These are phyloP conservation scores for Netelia melanura DNA, from an alignment of 2,888 invertebrate species.

Conservation along the genomic window DNA sequence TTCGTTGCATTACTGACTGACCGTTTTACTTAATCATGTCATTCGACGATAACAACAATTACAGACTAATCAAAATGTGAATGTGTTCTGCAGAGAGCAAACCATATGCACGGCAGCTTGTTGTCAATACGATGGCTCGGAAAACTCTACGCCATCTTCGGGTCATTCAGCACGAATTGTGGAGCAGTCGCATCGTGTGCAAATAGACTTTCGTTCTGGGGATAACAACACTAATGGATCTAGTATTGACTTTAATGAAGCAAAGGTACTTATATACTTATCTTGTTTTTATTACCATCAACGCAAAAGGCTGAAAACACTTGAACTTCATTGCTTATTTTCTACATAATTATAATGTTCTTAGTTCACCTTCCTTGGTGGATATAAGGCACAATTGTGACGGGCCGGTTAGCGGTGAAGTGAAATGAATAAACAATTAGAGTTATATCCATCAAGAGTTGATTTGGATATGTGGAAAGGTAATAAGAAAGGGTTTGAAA, in stretches of 20 bases:
- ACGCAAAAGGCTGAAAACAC: background rate
- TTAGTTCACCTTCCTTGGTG: no score
- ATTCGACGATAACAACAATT: background rate
- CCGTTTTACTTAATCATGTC: background rate
- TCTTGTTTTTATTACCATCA: background rate
- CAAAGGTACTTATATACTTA: constrained; percentile 71
- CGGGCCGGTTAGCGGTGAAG: no score
- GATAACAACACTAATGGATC: constrained; percentile 80
- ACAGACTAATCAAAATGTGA: background rate
- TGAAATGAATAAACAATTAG: no score
- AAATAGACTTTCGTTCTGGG: constrained; percentile 77
- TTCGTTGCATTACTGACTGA: background rate
- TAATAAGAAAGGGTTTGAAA: no score
- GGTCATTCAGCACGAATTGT: constrained; percentile 78
- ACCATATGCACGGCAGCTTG: constrained; percentile 83
- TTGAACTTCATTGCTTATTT: background rate
- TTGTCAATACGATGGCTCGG: constrained; percentile 82
- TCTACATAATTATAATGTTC: no score
- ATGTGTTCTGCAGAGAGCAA: constrained; percentile 77
- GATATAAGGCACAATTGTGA: no score
- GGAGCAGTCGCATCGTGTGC: constrained; percentile 77
- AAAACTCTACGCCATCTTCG: constrained; percentile 81
- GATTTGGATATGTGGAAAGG: no score
- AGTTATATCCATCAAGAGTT: no score
- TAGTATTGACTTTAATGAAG: constrained; percentile 80